These are phyloP conservation scores for Lagodon rhomboides DNA, from an alignment of 2,797 vertebrate genomes.

Conservation along the genomic window DNA sequence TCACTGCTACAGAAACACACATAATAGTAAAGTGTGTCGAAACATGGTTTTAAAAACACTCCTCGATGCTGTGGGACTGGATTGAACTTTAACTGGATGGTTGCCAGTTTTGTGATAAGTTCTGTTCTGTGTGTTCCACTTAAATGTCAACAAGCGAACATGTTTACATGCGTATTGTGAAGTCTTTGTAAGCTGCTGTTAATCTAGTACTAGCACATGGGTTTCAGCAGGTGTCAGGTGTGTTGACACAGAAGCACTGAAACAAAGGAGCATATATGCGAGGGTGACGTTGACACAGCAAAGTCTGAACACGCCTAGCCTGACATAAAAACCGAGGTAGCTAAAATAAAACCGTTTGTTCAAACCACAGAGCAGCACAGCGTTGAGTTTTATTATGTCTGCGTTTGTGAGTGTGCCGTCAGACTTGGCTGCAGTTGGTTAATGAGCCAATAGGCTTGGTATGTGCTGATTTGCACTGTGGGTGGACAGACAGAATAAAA, in stretches of 20 bases:
- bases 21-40: too few relatives aligned
- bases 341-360: conserved; percentile 10
- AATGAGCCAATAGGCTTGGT: conserved; percentile 69
- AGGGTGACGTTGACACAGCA: conserved; percentile 25
- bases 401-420: conserved; percentile 13
- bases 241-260: neutral
- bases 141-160: neutral
- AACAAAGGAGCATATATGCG: neutral
- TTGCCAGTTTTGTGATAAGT: conserved; percentile 5
- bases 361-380: neutral
- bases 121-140: neutral
- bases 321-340: neutral
- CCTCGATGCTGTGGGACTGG: neutral
- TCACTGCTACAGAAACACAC: neutral
- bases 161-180: conserved; percentile 2
- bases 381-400: conserved; percentile 31
- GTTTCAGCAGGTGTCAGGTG: conserved; percentile 5
- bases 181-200: neutral
- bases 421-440: conserved; percentile 62
- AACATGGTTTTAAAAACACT: neutral
- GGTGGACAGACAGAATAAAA: conserved; percentile 39
- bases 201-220: neutral
- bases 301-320: neutral
- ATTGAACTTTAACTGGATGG: neutral
- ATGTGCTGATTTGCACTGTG: conserved; percentile 69